Percentiles rank a stretch among this genome's conserved stretches.
These are phyloP conservation scores for Cardiocondyla obscurior DNA, from an alignment of 1,140 invertebrate species.

Conservation along the genomic window DNA sequence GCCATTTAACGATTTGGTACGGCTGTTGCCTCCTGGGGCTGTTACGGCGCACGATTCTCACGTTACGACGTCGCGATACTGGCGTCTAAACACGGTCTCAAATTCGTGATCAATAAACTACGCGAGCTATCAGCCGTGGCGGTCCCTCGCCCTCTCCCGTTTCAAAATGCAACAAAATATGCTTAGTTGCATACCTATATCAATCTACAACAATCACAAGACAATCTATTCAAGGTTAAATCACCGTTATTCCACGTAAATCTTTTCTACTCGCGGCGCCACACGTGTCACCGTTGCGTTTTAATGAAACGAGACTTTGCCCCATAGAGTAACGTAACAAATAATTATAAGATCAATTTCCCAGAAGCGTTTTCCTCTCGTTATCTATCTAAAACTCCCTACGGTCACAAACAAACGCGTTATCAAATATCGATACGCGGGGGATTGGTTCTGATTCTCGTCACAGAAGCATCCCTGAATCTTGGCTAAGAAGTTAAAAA, in stretches of 20 bases:
- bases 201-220: not conserved
- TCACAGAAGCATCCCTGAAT: too few relatives aligned
- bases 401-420: too few relatives aligned
- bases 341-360: too few relatives aligned
- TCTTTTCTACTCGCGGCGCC: not conserved
- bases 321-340: too few relatives aligned
- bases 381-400: too few relatives aligned
- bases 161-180: slow-evolving; percentile 43
- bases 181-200: slow-evolving; percentile 21
- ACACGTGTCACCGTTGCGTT: too few relatives aligned
- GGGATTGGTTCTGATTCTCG: too few relatives aligned
- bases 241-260: not conserved
- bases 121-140: slow-evolving; percentile 45
- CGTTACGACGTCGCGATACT: slow-evolving; percentile 54
- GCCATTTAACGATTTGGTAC: slow-evolving; percentile 55
- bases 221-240: not conserved
- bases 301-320: too few relatives aligned
- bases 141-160: slow-evolving; percentile 24
- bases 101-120: slow-evolving; percentile 61
- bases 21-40: slow-evolving; percentile 34
- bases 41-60: slow-evolving; percentile 56
- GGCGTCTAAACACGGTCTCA: slow-evolving; percentile 65
- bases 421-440: too few relatives aligned
- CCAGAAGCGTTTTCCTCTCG: too few relatives aligned
- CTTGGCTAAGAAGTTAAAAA: too few relatives aligned